phyloP scores from a whole-genome alignment of 2,797 vertebrate genomes.

The Peromyscus nudipes region DNA sequence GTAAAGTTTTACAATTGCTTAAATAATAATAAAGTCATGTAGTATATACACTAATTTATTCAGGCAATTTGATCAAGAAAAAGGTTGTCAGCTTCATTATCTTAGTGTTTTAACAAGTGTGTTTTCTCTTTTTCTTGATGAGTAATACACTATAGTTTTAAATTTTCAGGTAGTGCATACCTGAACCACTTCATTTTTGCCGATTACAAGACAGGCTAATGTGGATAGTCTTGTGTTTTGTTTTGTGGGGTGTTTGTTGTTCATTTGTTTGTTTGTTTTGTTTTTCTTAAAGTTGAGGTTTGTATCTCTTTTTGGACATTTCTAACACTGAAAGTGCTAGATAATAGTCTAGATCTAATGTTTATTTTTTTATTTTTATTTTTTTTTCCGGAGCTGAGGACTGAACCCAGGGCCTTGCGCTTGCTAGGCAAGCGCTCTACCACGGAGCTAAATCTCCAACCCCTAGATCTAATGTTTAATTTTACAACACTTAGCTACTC shows the following conservation, averaged over 20 bases:
- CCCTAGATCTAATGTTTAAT: neutral
- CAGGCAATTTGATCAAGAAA: neutral
- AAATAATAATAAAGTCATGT: neutral
- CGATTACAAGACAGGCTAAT: neutral
- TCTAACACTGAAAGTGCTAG: neutral
- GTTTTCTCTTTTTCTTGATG: neutral
- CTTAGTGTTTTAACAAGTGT: neutral
- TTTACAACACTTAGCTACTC: neutral
- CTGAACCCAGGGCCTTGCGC: no score
- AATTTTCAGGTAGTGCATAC: neutral
- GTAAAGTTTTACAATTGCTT: neutral
- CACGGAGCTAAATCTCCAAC: no score
- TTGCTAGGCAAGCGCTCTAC: no score
- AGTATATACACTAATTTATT: neutral
- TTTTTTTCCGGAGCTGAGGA: no score
- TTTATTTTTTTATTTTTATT: neutral
- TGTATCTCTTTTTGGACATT: neutral
- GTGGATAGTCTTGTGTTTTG: neutral
- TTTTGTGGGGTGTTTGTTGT: neutral
- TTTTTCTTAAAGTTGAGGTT: neutral
- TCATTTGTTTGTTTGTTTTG: no score
- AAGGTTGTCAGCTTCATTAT: neutral
- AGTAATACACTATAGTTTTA: neutral
- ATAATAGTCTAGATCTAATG: neutral
- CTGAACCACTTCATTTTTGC: neutral